These are phyloP conservation scores for Harpagifer antarcticus DNA, from an alignment of 2,797 vertebrate genomes.

Conservation along the genomic window DNA sequence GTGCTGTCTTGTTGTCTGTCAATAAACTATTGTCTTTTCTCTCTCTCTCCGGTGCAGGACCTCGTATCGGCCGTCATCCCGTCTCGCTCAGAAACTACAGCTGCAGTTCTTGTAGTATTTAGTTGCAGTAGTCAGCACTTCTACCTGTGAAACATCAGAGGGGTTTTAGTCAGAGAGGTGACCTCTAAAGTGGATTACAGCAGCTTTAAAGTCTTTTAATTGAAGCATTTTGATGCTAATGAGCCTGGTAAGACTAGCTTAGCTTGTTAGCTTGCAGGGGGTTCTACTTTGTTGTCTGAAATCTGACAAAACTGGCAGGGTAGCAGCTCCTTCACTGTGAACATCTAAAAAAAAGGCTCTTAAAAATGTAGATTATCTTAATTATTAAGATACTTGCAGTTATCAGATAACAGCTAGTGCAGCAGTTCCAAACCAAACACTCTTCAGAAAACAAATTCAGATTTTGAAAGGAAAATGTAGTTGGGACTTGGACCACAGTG, in stretches of 20 bases:
- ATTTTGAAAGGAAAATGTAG: constrained; percentile 68
- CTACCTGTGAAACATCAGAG: too few species aligned
- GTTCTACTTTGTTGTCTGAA: neutral
- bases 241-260: neutral
- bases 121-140: neutral
- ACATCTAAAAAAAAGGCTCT: neutral
- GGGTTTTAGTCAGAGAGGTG: neutral
- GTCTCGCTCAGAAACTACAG: constrained; percentile 25
- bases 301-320: neutral
- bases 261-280: neutral
- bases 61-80: constrained; percentile 43
- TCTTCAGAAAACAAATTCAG: neutral
- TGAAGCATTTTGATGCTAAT: neutral
- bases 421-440: neutral
- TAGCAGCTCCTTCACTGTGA: constrained; percentile 12
- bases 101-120: constrained; percentile 5
- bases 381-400: neutral
- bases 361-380: constrained; percentile 53
- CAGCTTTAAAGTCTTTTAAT: neutral
- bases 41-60: constrained; percentile 37
- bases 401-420: constrained; percentile 4
- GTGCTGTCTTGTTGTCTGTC: constrained; percentile 37
- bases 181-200: neutral
- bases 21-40: constrained; percentile 66
- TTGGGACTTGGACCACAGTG: neutral